Percentiles rank a stretch among this genome's conserved stretches.
Conservation (phyloP, 2,888 invertebrate species). For the Orthosia cruda region DNA sequence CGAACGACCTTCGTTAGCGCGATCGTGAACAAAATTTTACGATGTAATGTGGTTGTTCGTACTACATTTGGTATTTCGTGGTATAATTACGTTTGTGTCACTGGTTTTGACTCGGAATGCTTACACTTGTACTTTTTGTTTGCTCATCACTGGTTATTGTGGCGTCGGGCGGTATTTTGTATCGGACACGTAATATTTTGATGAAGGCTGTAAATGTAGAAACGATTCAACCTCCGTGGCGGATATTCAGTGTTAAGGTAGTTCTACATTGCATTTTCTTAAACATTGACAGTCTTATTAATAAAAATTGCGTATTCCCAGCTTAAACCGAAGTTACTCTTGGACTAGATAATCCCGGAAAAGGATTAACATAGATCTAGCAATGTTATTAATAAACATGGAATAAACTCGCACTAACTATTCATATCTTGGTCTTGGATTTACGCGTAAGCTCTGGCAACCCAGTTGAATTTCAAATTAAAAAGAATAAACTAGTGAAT, state of each 20-base stretch:
- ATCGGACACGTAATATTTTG: slow-evolving; percentile 20
- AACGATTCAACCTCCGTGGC: background rate
- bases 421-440: too few species aligned
- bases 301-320: too few species aligned
- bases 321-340: too few species aligned
- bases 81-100: slow-evolving; percentile 69
- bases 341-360: too few species aligned
- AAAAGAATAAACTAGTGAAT: too few species aligned
- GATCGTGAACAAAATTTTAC: slow-evolving; percentile 68
- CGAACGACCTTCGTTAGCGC: slow-evolving; percentile 67
- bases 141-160: slow-evolving; percentile 47
- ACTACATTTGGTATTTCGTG: slow-evolving; percentile 59
- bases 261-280: slow-evolving; percentile 2
- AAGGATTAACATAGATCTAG: too few species aligned
- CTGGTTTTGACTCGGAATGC: slow-evolving; percentile 55
- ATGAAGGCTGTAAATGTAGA: slow-evolving; percentile 11
- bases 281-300: too few species aligned
- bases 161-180: slow-evolving; percentile 10
- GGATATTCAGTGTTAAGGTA: background rate
- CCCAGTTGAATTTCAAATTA: too few species aligned
- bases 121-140: slow-evolving; percentile 57
- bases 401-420: too few species aligned
- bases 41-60: slow-evolving; percentile 61
- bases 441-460: too few species aligned
- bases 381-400: too few species aligned